Evolutionary conservation across 2,888 invertebrate species (phyloP), one percentile per base, ranked within the genome.

Genomic region (Opisthograptis luteolata): DNA sequence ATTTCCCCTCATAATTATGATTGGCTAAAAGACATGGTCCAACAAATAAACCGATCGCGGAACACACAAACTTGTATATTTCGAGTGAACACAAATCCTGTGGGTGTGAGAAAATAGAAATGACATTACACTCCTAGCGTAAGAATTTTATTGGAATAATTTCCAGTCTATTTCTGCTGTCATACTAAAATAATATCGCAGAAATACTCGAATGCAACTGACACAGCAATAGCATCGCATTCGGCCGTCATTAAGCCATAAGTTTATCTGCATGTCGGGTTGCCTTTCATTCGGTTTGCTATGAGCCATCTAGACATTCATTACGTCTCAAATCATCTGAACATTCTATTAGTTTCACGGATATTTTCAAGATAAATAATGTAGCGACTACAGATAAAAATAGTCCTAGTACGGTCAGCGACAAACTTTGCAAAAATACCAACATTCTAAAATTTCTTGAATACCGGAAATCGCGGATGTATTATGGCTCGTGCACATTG

Each of bases 91-190:
- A 45, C 47, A 43, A 55, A 37, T 45, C 37, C 34, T 41, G 47
- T 24, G 50, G n/a, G 42, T 36, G 39, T 34, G 50, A 54, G 51
- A 53, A 58, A 56, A 62, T 53, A 62, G 51, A 55, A 55, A 51
- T 55, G 48, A 53, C 37, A 53, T 46, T 53, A 59, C 46, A 55
- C 47, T 59, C 61, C 53, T 46, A 57, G 58, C 55, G 49, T 62
- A 47, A 55, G 62, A 62, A 62, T 59, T 59, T 57, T 55, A 59
- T 59, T 59, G 57, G 55, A 58, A 48, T 47, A 51, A 58, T 55
- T 56, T 61, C 54, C 34, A 40, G 20, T 51, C 55, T 59, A 62
- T 62, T 62, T 62, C 59, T 55, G 61, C 40, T 56, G 54, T 55
- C 49, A 57, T 57, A 55, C 53, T 47, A 50, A 57, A 59, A 57